Base-by-base conservation (phyloP, 2,888 invertebrate genomes). In the Perdita meconis region DNA sequence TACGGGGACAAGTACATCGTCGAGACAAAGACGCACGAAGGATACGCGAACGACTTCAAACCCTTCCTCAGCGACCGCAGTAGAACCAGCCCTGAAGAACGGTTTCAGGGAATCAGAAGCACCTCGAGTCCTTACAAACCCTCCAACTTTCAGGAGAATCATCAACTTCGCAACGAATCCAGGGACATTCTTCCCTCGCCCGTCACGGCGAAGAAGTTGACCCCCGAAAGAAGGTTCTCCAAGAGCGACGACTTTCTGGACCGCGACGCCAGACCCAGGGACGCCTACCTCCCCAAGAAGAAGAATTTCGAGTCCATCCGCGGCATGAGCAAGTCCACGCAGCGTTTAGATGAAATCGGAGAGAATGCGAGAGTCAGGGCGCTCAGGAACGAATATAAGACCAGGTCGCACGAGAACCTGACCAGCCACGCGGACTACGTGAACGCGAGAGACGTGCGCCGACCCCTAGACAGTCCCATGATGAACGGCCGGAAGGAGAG, bases 1-100 rank as follows among this genome's bases (percentile, higher is more conserved):
- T 90, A 90, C 70, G 91, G 92, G 0, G 92, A 92, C 69, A 92
- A 91, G 78, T 92, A 91, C 60, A 88, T 91, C 56, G 89, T 92
- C 0, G 89, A 92, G 72, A 92, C 92, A 13, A 83, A 87, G 6
- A 91, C 85, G 6, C 91, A 91, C 67, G 88, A 89, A 34, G 85
- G 89, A 8, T 91, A 89, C 51, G 77, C 84, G n/a, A 89, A 89
- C 40, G 87, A 90, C 34, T 88, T 88, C 40, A 91, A 90, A 36
- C 89, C 89, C 0, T 88, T 89, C 51, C 85, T 90, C 56, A 88
- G 89, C 57, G 89, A 90, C 64, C 84, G 85, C 2, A 88, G 85
- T 24, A 82, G 89, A 50, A 88, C 82, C 60, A 90, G 89, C 24
- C 90, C 90, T 0, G 90, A 90, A 6, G 90, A 89, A 3, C 79